Evolutionary conservation across 1,140 invertebrate genomes (phyloP), one percentile per base, ranked within the genome.

Genomic region (Tenebrio molitor): DNA sequence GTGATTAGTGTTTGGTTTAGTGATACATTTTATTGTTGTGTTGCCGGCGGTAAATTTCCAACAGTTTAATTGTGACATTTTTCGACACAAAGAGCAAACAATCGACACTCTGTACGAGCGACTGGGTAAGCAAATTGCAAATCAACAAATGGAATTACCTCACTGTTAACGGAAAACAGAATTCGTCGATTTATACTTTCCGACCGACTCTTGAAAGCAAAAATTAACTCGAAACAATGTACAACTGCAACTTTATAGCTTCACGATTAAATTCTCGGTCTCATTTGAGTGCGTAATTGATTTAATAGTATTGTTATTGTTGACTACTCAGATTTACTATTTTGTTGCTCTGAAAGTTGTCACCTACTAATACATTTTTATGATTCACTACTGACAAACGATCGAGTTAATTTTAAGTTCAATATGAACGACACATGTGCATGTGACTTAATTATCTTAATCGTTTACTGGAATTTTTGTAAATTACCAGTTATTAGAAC

Each of bases 1-100:
- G 50, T 58, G 44, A 21, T 50, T 50, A 50, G 16, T 50, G 44
- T 50, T 50, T 50, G 44, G 50, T 58, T 58, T 58, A 29, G 50
- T 58, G 50, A 58, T 25, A 58, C 12, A 58, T 29, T 29, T 33
- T 15, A 29, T 23, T 12, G 50, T 58, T 14, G 50, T 14, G 50
- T 4, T 58, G n/a, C 23, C 23, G 50, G 50, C 50, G 50, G 50
- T 25, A 53, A 53, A 53, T 21, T 53, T 23, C 46, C 46, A 58
- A 25, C 5, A 58, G 8, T 21, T 21, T 19, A 10, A 50, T 17
- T 50, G 44, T 50, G n/a, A 17, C 17, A 21, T 29, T 50, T 17
- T 23, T 1, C 15, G 1, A 2, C n/a, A 44, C 7, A 21, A 50
- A 21, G 16, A 50, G 21, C 16, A 50, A 50, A 50, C 16, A 0